These are phyloP conservation scores for western clawed frog (Xenopus tropicalis) DNA, from an alignment of 2,113 vertebrate species.

Conservation along the genomic window DNA sequence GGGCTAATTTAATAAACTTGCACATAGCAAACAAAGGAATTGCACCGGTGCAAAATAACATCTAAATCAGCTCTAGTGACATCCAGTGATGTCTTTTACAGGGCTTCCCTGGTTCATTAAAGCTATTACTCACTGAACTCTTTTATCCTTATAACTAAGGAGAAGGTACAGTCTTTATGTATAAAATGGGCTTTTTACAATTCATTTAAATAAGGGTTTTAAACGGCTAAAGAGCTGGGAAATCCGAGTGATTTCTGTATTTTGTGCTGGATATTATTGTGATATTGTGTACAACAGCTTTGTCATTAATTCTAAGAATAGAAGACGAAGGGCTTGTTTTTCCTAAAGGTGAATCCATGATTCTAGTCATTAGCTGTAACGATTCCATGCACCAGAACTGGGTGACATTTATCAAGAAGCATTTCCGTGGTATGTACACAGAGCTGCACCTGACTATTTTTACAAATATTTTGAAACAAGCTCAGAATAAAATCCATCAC, in stretches of 20 bases:
- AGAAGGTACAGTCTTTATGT: too few relatives aligned
- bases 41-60: too few relatives aligned
- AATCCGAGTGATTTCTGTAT: neutral
- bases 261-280: neutral
- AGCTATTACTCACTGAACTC: too few relatives aligned
- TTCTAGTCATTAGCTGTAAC: neutral
- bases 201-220: neutral
- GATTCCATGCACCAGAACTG: neutral
- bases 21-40: too few relatives aligned
- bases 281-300: neutral
- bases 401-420: conserved; percentile 8
- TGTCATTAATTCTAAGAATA: conserved; percentile 7
- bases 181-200: neutral
- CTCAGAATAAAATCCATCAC: neutral
- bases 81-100: too few relatives aligned
- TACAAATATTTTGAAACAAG: conserved; percentile 3
- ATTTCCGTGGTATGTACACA: neutral
- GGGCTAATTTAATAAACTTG: too few relatives aligned
- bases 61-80: too few relatives aligned
- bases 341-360: conserved; percentile 7
- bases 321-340: neutral
- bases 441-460: conserved; percentile 4
- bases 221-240: neutral
- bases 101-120: too few relatives aligned
- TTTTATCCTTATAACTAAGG: too few relatives aligned